Base-by-base conservation (phyloP, 2,797 vertebrate genomes). In the Hyperoplus immaculatus region DNA sequence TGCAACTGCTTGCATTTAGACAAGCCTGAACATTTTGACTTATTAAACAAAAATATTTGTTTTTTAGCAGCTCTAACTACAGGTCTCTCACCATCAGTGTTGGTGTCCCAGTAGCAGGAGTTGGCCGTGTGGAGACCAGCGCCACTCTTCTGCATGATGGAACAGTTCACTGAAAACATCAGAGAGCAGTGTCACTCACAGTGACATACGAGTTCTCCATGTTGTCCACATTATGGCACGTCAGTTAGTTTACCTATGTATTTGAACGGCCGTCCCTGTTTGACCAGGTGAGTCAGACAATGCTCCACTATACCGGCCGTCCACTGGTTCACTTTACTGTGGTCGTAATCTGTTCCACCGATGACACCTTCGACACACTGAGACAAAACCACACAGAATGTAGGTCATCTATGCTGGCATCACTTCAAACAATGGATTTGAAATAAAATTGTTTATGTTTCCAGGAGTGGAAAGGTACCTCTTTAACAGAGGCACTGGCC, bases 81-180 rank as follows among this genome's bases (percentile, higher is more conserved):
- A 7, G 36, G 21, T 51, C 43, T 69, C 94, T 95, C 87, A 98
- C 98, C 98, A 57, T 99, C 98, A 80, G 97, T 98, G 75, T 96
- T 93, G 4, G 97, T 98, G 93, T 99, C 98, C 98, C 98, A 99
- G 94, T 97, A 99, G 87, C 97, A 99, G 1, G 98, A 99, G 83
- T 96, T 99, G 81, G 98, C 98, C 45, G 97, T 97, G 89, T 99
- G 98, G 75, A 99, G 97, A 85, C 98, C 98, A 56, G 98, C 97
- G 1, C 97, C 96, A 49, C 97, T 97, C 92, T 96, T 98, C 93
- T 99, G 98, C 96, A 98, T 98, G 83, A 99, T 95, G 0, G 97
- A 95, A 90, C 98, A 99, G 84, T 98, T 98, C 72, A 99, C 98
- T 99, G 84, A 93, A 93, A 66, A 78, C 10, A 82, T 47, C 66